phyloP scores from a whole-genome alignment of 1,140 invertebrate genomes.

The Penaeus vannamei region DNA sequence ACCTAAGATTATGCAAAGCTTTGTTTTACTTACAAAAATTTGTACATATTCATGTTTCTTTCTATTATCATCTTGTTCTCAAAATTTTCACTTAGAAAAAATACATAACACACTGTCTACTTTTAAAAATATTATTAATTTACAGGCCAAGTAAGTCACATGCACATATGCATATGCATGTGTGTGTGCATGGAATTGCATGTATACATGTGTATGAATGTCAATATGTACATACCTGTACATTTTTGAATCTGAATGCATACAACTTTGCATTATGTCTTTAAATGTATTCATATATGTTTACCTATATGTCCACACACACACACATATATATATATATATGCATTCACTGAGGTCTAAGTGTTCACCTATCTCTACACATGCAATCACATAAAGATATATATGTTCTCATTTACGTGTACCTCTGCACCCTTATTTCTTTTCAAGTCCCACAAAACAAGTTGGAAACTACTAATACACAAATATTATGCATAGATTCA shows the following conservation, averaged over 20 bases:
- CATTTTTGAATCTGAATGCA: neutral
- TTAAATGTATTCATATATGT: constrained; percentile 41
- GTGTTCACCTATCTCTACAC: constrained; percentile 27
- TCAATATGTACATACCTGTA: constrained; percentile 1
- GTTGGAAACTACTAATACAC: no score
- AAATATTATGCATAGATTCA: no score
- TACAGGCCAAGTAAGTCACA: neutral
- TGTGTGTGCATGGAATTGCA: constrained; percentile 26
- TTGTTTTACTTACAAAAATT: no score
- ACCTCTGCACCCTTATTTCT: no score
- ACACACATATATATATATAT: constrained; percentile 44
- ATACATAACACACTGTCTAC: no score
- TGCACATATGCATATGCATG: constrained; percentile 6
- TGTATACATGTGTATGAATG: constrained; percentile 10
- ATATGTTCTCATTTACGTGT: constrained; percentile 22
- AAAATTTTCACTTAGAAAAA: no score
- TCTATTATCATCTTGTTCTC: no score
- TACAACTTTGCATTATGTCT: constrained; percentile 28
- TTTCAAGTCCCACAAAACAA: no score
- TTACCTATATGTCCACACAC: constrained; percentile 25
- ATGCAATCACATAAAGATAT: constrained; percentile 36
- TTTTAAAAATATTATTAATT: no score
- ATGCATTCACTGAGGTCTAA: constrained; percentile 35
- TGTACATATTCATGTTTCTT: no score
- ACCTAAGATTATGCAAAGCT: no score